A percentile compares a stretch with the other conserved stretches of the same genome.
phyloP scores from a whole-genome alignment of 2,888 invertebrate species.

The Frankliniella fusca region DNA sequence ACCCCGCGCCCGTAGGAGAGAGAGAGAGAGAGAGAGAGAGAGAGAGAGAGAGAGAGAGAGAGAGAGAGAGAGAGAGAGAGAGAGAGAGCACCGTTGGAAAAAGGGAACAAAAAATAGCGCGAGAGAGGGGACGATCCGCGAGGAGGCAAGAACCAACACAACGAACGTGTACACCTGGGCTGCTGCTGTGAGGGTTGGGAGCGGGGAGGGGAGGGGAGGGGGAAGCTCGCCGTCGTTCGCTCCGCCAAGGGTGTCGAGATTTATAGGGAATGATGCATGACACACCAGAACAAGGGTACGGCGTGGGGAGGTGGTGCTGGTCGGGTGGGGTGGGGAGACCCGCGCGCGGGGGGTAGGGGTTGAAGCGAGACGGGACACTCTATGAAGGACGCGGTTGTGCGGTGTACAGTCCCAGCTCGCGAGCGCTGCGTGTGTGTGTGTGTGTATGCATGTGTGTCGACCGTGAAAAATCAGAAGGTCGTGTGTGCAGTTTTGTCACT shows the following conservation, averaged over 20 bases:
- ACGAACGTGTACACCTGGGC: background rate
- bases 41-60: constrained; percentile 1
- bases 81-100: constrained; percentile 16
- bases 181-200: background rate
- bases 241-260: constrained; percentile 13
- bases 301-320: background rate
- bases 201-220: background rate
- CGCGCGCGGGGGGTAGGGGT: background rate
- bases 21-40: background rate
- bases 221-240: background rate
- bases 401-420: too few relatives aligned
- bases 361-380: background rate
- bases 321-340: background rate
- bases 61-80: constrained; percentile 1
- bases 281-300: constrained; percentile 20
- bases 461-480: too few relatives aligned
- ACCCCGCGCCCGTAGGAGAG: background rate
- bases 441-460: too few relatives aligned
- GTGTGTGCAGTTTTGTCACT: too few relatives aligned
- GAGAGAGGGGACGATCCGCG: background rate
- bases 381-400: background rate
- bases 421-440: too few relatives aligned
- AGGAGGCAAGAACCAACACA: background rate
- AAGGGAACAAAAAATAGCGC: constrained; percentile 18
- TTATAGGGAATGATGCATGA: constrained; percentile 26